Evolutionary conservation across 2,797 vertebrate genomes (phyloP), one percentile per base, ranked within the genome.

Genomic region (Serranus cabrilla): DNA sequence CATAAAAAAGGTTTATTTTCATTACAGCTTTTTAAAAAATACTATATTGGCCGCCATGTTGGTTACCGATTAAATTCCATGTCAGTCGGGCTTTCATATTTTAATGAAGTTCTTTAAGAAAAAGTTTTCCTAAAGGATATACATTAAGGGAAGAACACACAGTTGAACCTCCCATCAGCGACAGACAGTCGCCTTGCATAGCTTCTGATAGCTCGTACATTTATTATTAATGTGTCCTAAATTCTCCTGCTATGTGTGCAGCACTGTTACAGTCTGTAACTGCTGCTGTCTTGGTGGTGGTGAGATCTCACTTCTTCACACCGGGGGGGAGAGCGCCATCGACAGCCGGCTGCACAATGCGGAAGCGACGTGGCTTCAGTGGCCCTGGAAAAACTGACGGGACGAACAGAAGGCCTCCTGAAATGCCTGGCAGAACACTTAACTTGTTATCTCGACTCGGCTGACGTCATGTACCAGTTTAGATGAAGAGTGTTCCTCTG

Each of bases 341-440:
- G 56, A 81, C 78, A 74, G 73, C 59, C 60, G 40, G 79, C 76
- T 71, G 60, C 65, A 78, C 66, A 66, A 71, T 82, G 77, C 60
- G 83, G 88, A 87, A 52, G 58, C 83, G 67, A 16, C 13, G 7
- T 74, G 65, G 66, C 74, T 49, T 43, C 66, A 51, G 50, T 46
- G 66, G 66, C 65, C 56, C 52, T 68, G 61, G 78, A 82, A 79
- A 91, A 89, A 89, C 71, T 75, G 66, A 79, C 75, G 40, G 21
- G 47, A 74, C 42, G 34, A 84, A 73, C 81, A 84, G 78, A 66
- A 71, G 74, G 66, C 61, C 45, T 67, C 70, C 57, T 8, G 1
- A 49, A 47, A 65, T 39, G 58, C 69, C 75, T 83, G 75, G 78
- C 77, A 76, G 72, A 57, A 57, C 55, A 43, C 54, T 62, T 16